phyloP scores from a whole-genome alignment of 2,113 vertebrate species.

The Cacatua alba region DNA sequence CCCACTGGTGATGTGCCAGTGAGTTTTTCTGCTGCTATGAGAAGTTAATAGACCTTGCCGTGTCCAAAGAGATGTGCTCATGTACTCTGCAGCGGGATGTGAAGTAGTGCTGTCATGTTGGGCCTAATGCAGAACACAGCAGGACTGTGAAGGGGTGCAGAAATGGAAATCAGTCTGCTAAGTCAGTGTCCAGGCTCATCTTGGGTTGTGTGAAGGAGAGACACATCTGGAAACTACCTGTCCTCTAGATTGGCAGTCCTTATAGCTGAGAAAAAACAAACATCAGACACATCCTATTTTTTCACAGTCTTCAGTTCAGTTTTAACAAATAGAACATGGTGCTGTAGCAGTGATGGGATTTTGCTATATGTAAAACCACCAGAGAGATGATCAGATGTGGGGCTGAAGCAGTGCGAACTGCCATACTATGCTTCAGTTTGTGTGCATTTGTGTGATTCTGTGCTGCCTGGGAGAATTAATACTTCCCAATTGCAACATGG shows the following conservation, averaged over 20 bases:
- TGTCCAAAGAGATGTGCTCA: neutral
- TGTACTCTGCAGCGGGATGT: neutral
- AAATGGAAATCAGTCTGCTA: neutral
- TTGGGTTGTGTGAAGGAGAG: too few relatives aligned
- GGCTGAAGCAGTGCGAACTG: neutral
- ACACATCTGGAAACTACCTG: too few relatives aligned
- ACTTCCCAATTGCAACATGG: neutral
- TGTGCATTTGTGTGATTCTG: neutral
- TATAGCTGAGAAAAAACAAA: neutral
- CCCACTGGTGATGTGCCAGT: too few relatives aligned
- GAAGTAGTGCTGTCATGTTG: too few relatives aligned
- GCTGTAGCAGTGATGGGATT: accelerated
- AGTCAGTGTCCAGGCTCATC: neutral
- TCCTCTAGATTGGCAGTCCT: neutral
- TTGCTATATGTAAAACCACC: neutral
- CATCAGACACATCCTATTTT: neutral
- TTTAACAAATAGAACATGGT: neutral
- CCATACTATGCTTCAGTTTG: accelerated
- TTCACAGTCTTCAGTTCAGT: neutral
- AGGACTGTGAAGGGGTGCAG: neutral
- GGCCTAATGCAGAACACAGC: neutral
- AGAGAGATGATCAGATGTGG: neutral
- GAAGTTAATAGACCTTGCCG: neutral
- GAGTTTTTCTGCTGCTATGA: neutral
- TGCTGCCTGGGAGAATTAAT: neutral